Evolutionary conservation across 1,140 invertebrate species (phyloP).

Genomic region (Halyomorpha halys): DNA sequence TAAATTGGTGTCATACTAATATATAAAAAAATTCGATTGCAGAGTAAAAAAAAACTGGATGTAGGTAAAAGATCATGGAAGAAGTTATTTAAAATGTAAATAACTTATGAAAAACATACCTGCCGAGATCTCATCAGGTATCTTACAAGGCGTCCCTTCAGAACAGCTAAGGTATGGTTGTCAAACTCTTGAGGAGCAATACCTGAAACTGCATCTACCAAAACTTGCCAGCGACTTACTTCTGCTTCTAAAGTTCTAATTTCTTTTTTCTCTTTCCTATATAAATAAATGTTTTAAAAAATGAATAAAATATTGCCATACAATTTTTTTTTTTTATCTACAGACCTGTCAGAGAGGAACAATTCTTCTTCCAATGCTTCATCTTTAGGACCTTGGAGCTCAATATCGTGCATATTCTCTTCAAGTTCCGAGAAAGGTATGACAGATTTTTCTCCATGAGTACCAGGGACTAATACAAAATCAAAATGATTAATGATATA

Average conservation of each 20-base stretch:
- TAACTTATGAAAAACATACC: slow-evolving; percentile 40
- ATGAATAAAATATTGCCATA: neutral
- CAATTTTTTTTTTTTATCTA: neutral
- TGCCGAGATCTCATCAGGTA: slow-evolving; percentile 93
- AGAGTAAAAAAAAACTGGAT: too few relatives aligned
- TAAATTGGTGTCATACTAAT: too few relatives aligned
- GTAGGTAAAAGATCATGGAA: too few relatives aligned
- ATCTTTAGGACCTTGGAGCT: slow-evolving; percentile 67
- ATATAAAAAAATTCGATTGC: too few relatives aligned
- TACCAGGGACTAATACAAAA: slow-evolving; percentile 22
- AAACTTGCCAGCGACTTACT: slow-evolving; percentile 80
- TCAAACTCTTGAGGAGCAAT: slow-evolving; percentile 72
- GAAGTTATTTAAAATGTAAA: too few relatives aligned
- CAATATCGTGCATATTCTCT: slow-evolving; percentile 74
- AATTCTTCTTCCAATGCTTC: slow-evolving; percentile 61
- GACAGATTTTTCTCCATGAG: slow-evolving; percentile 21
- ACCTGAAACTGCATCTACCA: slow-evolving; percentile 81
- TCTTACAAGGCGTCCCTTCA: slow-evolving; percentile 82
- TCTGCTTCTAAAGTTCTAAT: slow-evolving; percentile 84
- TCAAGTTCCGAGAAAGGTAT: slow-evolving; percentile 79
- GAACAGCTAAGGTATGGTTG: slow-evolving; percentile 82
- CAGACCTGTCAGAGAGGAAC: slow-evolving; percentile 52
- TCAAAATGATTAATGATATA: slow-evolving; percentile 1
- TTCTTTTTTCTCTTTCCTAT: slow-evolving; percentile 61
- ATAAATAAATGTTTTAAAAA: slow-evolving; percentile 31